Conservation (phyloP, 2,113 vertebrate genomes). For the Petrocephalus zakoni region DNA sequence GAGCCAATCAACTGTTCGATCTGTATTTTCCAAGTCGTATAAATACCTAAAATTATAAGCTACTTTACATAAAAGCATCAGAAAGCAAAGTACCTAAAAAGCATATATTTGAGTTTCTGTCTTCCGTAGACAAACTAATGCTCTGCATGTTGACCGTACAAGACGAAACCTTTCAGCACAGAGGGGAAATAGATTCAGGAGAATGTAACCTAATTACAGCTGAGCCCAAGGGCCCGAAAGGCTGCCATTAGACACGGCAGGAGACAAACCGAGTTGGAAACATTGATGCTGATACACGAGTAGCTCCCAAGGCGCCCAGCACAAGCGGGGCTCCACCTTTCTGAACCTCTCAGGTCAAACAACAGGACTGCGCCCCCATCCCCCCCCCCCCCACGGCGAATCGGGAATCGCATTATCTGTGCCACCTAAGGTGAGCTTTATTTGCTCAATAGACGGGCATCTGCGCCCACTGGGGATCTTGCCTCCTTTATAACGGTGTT, state of each 20-base stretch:
- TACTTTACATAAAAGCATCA: background rate
- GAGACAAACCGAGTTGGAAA: background rate
- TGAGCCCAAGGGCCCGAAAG: background rate
- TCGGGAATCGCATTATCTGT: background rate
- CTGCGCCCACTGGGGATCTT: background rate
- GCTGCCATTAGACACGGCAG: background rate
- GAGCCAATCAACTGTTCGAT: background rate
- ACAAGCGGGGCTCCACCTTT: background rate
- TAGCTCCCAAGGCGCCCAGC: background rate
- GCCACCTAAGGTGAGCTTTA: background rate
- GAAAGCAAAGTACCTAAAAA: background rate
- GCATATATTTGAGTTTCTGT: background rate
- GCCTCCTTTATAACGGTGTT: background rate
- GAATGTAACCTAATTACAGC: background rate
- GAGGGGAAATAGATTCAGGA: conserved; percentile 3
- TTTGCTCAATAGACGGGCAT: background rate
- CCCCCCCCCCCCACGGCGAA: background rate
- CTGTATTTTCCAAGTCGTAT: background rate
- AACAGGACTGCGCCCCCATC: background rate
- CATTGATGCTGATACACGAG: background rate
- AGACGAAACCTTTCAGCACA: background rate
- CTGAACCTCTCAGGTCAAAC: background rate
- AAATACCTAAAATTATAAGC: background rate
- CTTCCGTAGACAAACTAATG: background rate
- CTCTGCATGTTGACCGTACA: background rate